Conservation (phyloP, 1,140 invertebrate species). For the Eueides isabella region DNA sequence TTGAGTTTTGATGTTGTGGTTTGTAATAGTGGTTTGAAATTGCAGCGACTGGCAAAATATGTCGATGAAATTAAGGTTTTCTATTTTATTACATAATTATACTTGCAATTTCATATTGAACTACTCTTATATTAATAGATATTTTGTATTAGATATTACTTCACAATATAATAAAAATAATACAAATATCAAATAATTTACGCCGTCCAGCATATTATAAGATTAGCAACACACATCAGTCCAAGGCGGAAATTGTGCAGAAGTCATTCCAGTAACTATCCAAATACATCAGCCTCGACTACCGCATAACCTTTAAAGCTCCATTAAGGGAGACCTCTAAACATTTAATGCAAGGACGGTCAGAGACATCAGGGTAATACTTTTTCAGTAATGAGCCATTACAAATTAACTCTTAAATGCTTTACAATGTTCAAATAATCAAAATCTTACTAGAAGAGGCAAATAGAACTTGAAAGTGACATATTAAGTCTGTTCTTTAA, state of each 20-base stretch:
- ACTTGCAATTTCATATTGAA: not conserved
- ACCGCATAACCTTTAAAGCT: not conserved
- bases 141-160: no score
- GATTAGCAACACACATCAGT: not conserved
- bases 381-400: not conserved
- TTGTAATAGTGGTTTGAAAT: not conserved
- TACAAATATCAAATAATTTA: not conserved
- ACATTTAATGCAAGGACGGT: constrained; percentile 2
- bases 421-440: not conserved
- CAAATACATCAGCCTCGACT: not conserved
- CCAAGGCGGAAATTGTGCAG: constrained; percentile 2
- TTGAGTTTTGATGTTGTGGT: constrained; percentile 1
- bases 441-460: not conserved
- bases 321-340: constrained; percentile 17
- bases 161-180: not conserved
- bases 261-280: not conserved
- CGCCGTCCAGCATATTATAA: not conserved
- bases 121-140: not conserved
- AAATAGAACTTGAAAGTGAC: not conserved
- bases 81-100: no score
- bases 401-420: not conserved
- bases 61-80: not conserved
- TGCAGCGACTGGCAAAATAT: not conserved
- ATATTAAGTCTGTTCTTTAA: not conserved
- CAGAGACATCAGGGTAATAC: not conserved